Evolutionary conservation across 2,113 vertebrate species (phyloP).

Genomic region (Manacus vitellinus): DNA sequence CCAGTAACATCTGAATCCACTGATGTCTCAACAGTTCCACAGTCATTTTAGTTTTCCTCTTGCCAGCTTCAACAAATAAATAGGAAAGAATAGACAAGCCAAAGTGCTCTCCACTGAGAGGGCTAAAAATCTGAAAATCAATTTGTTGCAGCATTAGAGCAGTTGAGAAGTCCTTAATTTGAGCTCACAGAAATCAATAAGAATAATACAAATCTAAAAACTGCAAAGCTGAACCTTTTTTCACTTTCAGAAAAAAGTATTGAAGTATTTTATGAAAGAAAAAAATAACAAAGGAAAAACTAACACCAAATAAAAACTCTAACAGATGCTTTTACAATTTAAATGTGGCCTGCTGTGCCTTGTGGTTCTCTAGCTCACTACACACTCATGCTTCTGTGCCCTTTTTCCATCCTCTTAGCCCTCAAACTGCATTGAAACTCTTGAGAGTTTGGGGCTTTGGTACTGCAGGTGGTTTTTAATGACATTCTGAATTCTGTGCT

Average conservation of each 20-base stretch:
- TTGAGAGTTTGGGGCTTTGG: background rate
- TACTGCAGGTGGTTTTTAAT: background rate
- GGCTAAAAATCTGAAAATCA: background rate
- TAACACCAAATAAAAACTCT: background rate
- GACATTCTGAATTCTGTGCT: background rate
- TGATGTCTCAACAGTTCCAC: rapidly evolving
- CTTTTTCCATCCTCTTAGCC: background rate
- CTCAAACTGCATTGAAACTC: background rate
- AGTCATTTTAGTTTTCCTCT: background rate
- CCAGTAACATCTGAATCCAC: background rate
- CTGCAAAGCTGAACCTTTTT: background rate
- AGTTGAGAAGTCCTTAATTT: background rate
- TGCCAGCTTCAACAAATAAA: background rate
- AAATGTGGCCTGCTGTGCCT: background rate
- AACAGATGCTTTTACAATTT: background rate
- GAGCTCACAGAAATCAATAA: background rate
- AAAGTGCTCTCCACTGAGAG: background rate
- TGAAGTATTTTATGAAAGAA: background rate
- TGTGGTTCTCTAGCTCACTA: background rate
- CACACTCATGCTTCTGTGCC: background rate
- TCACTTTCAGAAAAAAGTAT: background rate
- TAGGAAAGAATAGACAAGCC: background rate
- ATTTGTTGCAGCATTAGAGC: background rate
- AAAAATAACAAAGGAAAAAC: background rate
- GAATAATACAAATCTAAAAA: background rate